Percentiles rank a stretch among this genome's conserved stretches.
These are phyloP conservation scores for Habroteleia sp. DNA, from an alignment of 2,888 invertebrate species.

Conservation along the genomic window DNA sequence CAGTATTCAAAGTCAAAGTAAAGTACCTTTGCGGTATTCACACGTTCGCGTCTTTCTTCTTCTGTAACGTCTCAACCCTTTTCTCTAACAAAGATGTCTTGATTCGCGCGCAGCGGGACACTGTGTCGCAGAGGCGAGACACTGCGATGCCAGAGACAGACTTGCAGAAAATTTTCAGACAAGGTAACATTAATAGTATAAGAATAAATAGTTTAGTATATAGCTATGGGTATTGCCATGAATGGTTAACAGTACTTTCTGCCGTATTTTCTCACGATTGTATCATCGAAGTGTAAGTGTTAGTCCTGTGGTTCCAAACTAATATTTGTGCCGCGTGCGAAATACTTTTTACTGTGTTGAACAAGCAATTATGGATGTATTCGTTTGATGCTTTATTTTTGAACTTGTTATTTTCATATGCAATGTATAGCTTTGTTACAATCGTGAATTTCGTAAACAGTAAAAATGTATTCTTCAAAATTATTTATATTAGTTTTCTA, in stretches of 20 bases:
- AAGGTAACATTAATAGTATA: slow-evolving; percentile 53
- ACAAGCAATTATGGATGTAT: no score
- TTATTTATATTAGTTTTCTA: no score
- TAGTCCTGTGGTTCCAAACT: no score
- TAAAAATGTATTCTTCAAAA: no score
- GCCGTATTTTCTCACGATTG: slow-evolving; percentile 56
- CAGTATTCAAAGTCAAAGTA: slow-evolving; percentile 27
- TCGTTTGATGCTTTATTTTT: no score
- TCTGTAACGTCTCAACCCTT: slow-evolving; percentile 39
- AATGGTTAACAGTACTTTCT: slow-evolving; percentile 69
- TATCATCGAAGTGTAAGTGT: no score
- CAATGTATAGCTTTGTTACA: no score
- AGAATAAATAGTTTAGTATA: slow-evolving; percentile 40
- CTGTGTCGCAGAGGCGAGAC: slow-evolving; percentile 46
- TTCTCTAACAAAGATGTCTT: slow-evolving; percentile 60
- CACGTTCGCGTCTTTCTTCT: slow-evolving; percentile 32
- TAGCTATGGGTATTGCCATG: slow-evolving; percentile 29
- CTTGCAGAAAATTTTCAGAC: slow-evolving; percentile 49
- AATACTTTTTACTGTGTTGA: no score
- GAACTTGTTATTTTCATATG: no score
- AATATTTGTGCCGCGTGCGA: no score
- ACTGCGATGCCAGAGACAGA: slow-evolving; percentile 38
- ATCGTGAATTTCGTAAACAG: no score
- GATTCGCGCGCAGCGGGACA: slow-evolving; percentile 55
- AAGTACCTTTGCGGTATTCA: slow-evolving; percentile 10